Percentiles rank a stretch among this genome's conserved stretches.
These are phyloP conservation scores for Dioctria rufipes DNA, from an alignment of 2,888 invertebrate species.

Conservation along the genomic window DNA sequence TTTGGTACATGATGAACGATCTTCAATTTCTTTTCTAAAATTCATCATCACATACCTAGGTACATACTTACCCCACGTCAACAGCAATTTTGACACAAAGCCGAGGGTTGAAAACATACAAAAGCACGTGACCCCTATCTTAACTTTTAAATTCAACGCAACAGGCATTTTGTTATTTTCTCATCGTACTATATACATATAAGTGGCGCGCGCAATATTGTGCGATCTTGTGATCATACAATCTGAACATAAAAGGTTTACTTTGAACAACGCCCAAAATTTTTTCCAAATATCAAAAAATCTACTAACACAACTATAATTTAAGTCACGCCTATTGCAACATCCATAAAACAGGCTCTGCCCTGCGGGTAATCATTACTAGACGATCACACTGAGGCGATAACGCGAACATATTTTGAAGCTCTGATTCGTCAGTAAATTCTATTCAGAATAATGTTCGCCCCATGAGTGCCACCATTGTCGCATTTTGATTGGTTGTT, in stretches of 20 bases:
- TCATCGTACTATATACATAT: conserved; percentile 11
- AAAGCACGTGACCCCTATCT: conserved; percentile 65
- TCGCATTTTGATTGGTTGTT: conserved; percentile 68
- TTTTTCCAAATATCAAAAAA: background rate
- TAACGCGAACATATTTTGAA: background rate
- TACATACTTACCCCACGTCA: conserved; percentile 2
- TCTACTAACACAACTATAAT: background rate
- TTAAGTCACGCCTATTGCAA: background rate
- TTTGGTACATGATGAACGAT: conserved; percentile 32
- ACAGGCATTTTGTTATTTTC: conserved; percentile 25
- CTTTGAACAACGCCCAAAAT: background rate
- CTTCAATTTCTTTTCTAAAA: conserved; percentile 13
- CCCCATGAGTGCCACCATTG: conserved; percentile 66
- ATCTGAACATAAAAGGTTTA: background rate
- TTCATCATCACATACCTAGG: background rate
- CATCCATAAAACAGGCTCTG: background rate
- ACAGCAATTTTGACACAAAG: conserved; percentile 62
- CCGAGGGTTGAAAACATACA: conserved; percentile 18
- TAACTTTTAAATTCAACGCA: conserved; percentile 62
- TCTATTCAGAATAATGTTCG: conserved; percentile 55
- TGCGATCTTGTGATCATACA: conserved; percentile 2
- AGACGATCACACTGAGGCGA: background rate
- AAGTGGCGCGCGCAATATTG: background rate
- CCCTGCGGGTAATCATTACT: background rate
- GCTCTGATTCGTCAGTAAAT: conserved; percentile 54